Evolutionary conservation across 2,888 invertebrate genomes (phyloP).

Genomic region (Andrena minutula): DNA sequence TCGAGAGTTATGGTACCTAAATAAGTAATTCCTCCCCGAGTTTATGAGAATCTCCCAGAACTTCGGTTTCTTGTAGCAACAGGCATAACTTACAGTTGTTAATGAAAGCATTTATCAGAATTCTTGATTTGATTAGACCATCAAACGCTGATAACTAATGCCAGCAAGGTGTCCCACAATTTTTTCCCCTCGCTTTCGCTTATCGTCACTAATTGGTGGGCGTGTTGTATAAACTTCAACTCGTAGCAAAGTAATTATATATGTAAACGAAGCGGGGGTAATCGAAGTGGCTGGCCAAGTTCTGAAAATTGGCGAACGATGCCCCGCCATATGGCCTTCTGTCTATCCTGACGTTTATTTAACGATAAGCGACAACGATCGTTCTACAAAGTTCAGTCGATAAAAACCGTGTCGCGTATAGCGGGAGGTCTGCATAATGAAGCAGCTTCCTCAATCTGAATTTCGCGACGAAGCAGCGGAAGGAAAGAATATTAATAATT

Average conservation of each 20-base stretch:
- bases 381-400: conserved; percentile 10
- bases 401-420: background rate
- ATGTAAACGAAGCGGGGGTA: conserved; percentile 32
- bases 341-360: conserved; percentile 11
- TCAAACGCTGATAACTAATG: too few species aligned
- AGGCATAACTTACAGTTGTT: too few species aligned
- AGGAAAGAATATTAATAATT: too few species aligned
- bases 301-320: conserved; percentile 27
- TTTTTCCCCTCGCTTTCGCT: conserved; percentile 13
- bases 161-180: conserved; percentile 3
- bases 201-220: conserved; percentile 5
- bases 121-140: too few species aligned
- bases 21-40: too few species aligned
- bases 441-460: background rate
- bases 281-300: conserved; percentile 26
- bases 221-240: background rate
- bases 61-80: too few species aligned
- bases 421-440: background rate
- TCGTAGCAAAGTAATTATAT: conserved; percentile 12
- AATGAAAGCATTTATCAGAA: too few species aligned
- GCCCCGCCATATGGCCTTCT: conserved; percentile 27
- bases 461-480: too few species aligned
- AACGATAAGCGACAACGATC: conserved; percentile 38
- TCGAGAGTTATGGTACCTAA: too few species aligned
- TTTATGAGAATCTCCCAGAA: too few species aligned